Evolutionary conservation across 2,113 vertebrate genomes (phyloP).

Genomic region (Tenebrosternarchus preto): DNA sequence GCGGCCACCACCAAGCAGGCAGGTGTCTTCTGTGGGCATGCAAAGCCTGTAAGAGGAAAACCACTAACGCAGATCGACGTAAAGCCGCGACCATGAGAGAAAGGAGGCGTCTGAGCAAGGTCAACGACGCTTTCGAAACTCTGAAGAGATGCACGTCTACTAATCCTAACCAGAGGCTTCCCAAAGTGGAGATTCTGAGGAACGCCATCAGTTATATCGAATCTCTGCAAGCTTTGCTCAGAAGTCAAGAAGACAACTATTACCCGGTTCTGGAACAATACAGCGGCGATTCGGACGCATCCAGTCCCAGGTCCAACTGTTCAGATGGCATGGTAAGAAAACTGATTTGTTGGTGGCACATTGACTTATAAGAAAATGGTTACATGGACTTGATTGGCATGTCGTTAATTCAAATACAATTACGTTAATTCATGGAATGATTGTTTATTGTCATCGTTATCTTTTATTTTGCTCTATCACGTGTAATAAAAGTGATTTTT

Average conservation of each 20-base stretch:
- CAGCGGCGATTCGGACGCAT: constrained; percentile 92
- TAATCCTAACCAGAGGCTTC: constrained; percentile 95
- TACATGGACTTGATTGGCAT: no score
- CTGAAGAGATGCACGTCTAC: constrained; percentile 94
- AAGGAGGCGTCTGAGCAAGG: constrained; percentile 90
- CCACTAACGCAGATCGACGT: constrained; percentile 91
- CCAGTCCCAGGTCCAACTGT: constrained; percentile 95
- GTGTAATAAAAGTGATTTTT: neutral
- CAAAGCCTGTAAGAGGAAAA: constrained; percentile 98
- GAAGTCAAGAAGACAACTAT: constrained; percentile 85
- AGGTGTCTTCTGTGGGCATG: constrained; percentile 97
- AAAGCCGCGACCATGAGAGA: constrained; percentile 96
- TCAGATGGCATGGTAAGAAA: constrained; percentile 95
- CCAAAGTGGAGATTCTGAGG: constrained; percentile 97
- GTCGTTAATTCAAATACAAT: no score
- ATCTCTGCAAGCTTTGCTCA: constrained; percentile 90
- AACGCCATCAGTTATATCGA: constrained; percentile 98
- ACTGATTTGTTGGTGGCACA: neutral
- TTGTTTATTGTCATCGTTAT: neutral
- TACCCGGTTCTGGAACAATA: constrained; percentile 89
- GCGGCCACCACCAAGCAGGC: constrained; percentile 94
- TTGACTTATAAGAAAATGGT: no score
- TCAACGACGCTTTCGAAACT: constrained; percentile 96
- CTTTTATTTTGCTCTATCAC: neutral
- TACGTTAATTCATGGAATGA: no score